Evolutionary conservation across 2,797 vertebrate species (phyloP).

Genomic region (Gymnothorax javanicus): DNA sequence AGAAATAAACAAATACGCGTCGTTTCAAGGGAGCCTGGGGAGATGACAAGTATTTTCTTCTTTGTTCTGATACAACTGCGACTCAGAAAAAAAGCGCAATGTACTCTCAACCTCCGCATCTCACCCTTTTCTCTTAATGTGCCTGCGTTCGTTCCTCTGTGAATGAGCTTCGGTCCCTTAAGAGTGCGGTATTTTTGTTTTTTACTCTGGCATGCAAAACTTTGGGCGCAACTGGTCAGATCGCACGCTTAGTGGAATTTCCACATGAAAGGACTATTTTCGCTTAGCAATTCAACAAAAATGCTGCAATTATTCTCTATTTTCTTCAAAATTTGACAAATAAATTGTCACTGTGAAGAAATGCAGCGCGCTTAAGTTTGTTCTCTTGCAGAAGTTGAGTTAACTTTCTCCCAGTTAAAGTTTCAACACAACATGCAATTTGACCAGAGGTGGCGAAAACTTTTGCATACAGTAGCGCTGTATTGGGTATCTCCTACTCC

Average conservation of each 20-base stretch:
- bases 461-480: neutral
- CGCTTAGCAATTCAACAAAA: neutral
- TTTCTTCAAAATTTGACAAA: neutral
- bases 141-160: neutral
- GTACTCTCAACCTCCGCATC: neutral
- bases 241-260: too few relatives aligned
- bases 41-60: neutral
- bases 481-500: neutral
- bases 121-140: neutral
- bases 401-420: neutral
- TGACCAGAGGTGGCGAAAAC: neutral
- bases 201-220: neutral
- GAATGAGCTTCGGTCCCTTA: neutral
- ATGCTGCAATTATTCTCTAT: neutral
- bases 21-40: neutral
- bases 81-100: neutral
- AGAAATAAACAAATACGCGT: neutral
- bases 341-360: neutral
- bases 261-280: neutral
- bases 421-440: neutral
- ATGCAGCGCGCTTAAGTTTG: neutral
- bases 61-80: neutral
- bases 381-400: neutral
- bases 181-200: neutral
- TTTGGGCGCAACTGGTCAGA: neutral